Evolutionary conservation across 2,113 vertebrate species (phyloP).

Genomic region (Notarius lentiginosus): DNA sequence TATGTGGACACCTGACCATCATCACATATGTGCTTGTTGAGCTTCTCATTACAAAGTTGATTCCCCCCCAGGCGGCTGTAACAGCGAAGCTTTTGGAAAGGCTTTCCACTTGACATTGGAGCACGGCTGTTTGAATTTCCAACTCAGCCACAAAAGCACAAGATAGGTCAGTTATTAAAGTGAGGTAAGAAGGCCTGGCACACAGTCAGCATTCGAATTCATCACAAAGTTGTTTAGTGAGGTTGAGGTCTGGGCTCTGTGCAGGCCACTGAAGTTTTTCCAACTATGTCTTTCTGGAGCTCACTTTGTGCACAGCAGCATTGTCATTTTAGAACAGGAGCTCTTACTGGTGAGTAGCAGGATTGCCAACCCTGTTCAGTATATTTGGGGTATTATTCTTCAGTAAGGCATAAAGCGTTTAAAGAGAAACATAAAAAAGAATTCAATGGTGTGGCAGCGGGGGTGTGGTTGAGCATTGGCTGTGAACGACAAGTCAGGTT

Average conservation of each 20-base stretch:
- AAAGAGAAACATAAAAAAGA: background rate
- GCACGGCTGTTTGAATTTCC: background rate
- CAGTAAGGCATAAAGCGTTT: background rate
- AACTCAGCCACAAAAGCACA: background rate
- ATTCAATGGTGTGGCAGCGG: background rate
- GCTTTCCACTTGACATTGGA: background rate
- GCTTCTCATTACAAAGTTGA: background rate
- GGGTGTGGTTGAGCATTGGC: too few relatives aligned
- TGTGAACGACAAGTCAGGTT: too few relatives aligned
- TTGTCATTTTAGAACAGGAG: background rate
- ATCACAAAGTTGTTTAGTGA: background rate
- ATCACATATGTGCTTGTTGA: background rate
- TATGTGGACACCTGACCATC: background rate
- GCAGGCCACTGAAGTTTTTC: too few relatives aligned
- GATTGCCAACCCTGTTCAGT: background rate
- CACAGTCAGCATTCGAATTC: background rate
- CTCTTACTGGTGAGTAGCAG: too few relatives aligned
- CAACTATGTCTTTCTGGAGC: too few relatives aligned
- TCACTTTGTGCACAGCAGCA: background rate
- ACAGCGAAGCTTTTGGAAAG: background rate
- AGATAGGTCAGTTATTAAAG: background rate
- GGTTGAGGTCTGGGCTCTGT: background rate
- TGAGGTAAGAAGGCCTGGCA: background rate
- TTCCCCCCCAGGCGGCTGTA: background rate
- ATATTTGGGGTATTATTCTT: background rate